phyloP scores from a whole-genome alignment of 2,113 vertebrate genomes.

The Oreochromis niloticus region DNA sequence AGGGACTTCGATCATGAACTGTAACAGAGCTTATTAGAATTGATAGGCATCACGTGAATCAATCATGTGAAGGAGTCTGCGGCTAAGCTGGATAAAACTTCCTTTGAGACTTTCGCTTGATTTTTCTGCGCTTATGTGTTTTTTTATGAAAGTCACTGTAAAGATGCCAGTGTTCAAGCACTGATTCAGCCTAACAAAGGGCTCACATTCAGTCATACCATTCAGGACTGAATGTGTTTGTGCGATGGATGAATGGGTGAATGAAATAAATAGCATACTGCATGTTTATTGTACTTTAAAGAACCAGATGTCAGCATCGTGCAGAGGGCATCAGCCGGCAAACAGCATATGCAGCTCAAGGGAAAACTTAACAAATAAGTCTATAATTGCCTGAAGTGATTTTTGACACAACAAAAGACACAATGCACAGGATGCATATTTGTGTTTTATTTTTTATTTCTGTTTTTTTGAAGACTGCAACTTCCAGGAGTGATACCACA shows the following conservation, averaged over 20 bases:
- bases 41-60: constrained; percentile 14
- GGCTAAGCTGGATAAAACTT: not conserved
- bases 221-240: not conserved
- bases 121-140: not conserved
- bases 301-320: not conserved
- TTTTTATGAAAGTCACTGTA: not conserved
- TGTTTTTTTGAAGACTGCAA: not conserved
- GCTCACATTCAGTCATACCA: not conserved
- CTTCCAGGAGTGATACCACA: not conserved
- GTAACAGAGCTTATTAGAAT: constrained; percentile 33
- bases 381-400: not conserved
- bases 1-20: constrained; percentile 23
- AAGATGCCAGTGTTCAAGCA: not conserved
- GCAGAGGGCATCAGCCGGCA: not conserved
- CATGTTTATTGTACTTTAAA: not conserved
- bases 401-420: not conserved
- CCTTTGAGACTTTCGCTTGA: not conserved
- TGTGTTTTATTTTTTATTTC: not conserved
- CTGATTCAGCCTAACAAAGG: not conserved
- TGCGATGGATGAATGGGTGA: not conserved
- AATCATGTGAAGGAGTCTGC: not conserved
- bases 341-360: not conserved
- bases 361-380: not conserved
- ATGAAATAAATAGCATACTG: not conserved
- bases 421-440: not conserved